A percentile compares a stretch with the other conserved stretches of the same genome.
phyloP scores from a whole-genome alignment of 2,797 vertebrate species.

The Poecilia wingei region DNA sequence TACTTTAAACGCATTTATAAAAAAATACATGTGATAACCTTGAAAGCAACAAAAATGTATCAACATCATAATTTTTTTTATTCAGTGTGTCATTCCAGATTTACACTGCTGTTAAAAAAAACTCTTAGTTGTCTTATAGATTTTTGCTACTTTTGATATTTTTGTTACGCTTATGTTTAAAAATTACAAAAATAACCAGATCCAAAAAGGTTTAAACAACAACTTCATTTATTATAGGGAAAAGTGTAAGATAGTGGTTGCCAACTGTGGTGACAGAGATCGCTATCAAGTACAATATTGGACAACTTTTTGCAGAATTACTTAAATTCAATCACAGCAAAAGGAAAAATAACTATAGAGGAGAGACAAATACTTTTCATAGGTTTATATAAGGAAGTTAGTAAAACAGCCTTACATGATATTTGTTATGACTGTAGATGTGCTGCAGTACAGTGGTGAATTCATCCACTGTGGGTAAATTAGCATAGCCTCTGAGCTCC shows the following conservation, averaged over 20 bases:
- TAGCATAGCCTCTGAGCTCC: constrained; percentile 46
- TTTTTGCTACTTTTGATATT: neutral
- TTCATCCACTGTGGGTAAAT: constrained; percentile 25
- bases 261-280: neutral
- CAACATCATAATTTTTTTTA: neutral
- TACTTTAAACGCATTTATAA: neutral
- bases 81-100: neutral
- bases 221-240: neutral
- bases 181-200: neutral
- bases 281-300: neutral
- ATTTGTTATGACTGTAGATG: constrained; percentile 17
- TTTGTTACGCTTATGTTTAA: neutral
- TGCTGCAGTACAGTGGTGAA: constrained; percentile 19
- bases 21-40: neutral
- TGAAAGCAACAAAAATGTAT: neutral
- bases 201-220: neutral
- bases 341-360: too few species aligned
- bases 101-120: neutral
- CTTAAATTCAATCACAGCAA: neutral
- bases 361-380: neutral
- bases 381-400: neutral
- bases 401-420: neutral
- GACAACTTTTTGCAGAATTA: neutral
- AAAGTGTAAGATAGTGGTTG: neutral
- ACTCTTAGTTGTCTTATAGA: neutral